phyloP scores from a whole-genome alignment of 2,888 invertebrate species.

The Orchesellides sinensis region DNA sequence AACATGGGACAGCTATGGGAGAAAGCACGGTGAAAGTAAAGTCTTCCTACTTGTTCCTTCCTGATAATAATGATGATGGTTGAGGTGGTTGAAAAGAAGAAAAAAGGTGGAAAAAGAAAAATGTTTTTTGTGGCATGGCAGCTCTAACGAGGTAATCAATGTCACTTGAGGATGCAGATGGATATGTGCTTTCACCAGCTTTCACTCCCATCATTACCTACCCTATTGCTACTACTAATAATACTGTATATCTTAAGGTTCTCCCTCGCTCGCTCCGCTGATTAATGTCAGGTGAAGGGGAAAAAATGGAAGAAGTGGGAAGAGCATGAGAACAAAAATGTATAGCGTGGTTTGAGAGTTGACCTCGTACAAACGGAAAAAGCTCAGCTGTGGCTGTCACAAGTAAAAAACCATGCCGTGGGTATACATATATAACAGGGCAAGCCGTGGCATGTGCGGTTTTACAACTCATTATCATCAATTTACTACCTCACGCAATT shows the following conservation, averaged over 20 bases:
- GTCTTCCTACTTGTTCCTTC: background rate
- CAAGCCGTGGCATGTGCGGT: background rate
- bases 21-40: no score
- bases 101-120: background rate
- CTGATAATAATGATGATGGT: background rate
- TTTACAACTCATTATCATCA: constrained; percentile 9
- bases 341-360: background rate
- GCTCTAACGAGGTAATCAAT: constrained; percentile 23
- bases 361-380: background rate
- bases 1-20: no score
- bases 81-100: background rate
- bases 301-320: background rate
- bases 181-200: background rate
- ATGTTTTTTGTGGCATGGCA: constrained; percentile 9
- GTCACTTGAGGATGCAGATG: constrained; percentile 11
- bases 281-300: constrained; percentile 10
- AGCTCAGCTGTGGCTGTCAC: background rate
- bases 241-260: no score
- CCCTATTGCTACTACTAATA: no score
- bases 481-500: no score
- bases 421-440: no score
- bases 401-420: no score
- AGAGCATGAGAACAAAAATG: background rate
- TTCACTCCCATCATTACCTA: no score
- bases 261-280: no score